Percentiles rank a stretch among this genome's conserved stretches.
These are phyloP conservation scores for Muricea muricata DNA, from an alignment of 92 coral and sea anemone genomes.

Conservation along the genomic window DNA sequence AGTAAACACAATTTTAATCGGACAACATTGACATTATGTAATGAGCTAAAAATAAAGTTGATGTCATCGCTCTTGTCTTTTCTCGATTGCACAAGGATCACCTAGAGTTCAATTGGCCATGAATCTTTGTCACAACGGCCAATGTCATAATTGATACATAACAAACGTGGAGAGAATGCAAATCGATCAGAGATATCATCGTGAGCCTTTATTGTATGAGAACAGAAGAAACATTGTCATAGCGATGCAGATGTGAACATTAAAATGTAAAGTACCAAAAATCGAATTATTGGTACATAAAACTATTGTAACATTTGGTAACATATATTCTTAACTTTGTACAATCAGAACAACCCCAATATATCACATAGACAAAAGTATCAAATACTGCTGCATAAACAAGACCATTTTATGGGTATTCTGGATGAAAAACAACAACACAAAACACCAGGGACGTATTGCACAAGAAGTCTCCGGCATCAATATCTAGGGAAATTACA, in stretches of 20 bases:
- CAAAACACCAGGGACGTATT: no score
- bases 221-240: constrained; percentile 7
- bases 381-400: no score
- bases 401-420: no score
- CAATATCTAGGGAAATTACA: no score
- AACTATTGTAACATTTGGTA: no score
- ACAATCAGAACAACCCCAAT: no score
- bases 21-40: neutral
- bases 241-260: neutral
- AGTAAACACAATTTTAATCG: constrained; percentile 13
- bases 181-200: neutral
- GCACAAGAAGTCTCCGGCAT: no score
- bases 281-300: neutral
- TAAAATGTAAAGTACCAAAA: neutral
- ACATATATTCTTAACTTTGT: no score
- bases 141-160: constrained; percentile 16
- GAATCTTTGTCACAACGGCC: neutral
- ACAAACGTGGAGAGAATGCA: neutral
- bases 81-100: constrained; percentile 1
- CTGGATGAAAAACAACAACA: no score
- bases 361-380: no score
- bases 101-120: constrained; percentile 22
- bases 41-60: neutral
- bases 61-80: neutral
- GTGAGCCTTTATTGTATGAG: constrained; percentile 10